These are phyloP conservation scores for Platysternon megacephalum DNA, from an alignment of 2,113 vertebrate genomes.

Conservation along the genomic window DNA sequence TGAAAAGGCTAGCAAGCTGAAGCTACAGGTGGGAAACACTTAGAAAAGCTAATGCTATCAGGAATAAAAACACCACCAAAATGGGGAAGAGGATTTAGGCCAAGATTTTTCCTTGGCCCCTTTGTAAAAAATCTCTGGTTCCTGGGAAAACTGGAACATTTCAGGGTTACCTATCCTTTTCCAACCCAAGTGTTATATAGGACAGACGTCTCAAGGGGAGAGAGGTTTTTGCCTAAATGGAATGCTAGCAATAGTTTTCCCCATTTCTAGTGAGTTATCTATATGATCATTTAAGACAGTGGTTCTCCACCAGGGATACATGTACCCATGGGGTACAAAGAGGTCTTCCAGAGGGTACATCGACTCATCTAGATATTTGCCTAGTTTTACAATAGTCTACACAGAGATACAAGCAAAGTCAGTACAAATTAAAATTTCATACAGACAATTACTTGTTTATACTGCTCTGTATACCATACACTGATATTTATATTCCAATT, in stretches of 20 bases:
- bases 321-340: too few relatives aligned
- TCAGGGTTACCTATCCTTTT: neutral
- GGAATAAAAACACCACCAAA: neutral
- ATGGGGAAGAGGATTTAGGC: neutral
- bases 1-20: neutral
- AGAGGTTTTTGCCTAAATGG: neutral
- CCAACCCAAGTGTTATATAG: rapidly evolving
- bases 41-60: neutral
- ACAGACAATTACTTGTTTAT: too few relatives aligned
- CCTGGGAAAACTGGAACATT: neutral
- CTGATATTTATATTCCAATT: too few relatives aligned
- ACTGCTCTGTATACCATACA: too few relatives aligned
- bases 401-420: too few relatives aligned
- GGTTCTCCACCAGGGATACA: too few relatives aligned
- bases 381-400: too few relatives aligned
- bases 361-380: too few relatives aligned
- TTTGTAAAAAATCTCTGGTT: neutral
- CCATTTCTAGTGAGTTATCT: neutral
- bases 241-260: neutral
- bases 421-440: too few relatives aligned
- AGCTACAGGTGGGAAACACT: neutral
- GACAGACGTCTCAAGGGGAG: rapidly evolving
- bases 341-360: too few relatives aligned
- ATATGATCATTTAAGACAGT: too few relatives aligned
- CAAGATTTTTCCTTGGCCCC: neutral